A percentile compares a stretch with the other conserved stretches of the same genome.
Conservation (phyloP, 64 coral and sea anemone genomes). For the Pocillopora damicornis region DNA sequence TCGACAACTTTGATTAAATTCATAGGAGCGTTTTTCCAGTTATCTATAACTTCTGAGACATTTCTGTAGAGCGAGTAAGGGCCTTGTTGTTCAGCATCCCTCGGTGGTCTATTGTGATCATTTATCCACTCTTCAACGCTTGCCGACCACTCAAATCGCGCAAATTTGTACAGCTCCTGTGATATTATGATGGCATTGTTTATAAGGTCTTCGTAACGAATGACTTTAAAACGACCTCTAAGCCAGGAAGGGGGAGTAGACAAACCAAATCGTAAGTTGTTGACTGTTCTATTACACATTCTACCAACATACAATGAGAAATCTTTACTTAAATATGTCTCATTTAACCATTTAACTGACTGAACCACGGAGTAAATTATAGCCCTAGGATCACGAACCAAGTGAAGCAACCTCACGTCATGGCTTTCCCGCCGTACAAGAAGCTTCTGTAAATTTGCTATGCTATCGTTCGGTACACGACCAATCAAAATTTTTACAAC, state of each 20-base stretch:
- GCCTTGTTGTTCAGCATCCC: not conserved
- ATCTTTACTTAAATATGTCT: no score
- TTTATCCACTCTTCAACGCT: not conserved
- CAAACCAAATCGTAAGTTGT: not conserved
- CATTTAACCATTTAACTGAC: no score
- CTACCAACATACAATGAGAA: no score
- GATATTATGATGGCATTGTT: not conserved
- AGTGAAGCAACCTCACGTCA: not conserved
- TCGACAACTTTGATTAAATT: not conserved
- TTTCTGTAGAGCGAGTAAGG: not conserved
- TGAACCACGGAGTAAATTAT: no score
- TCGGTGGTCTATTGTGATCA: not conserved
- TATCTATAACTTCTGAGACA: not conserved
- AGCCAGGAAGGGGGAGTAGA: not conserved
- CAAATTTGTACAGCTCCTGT: not conserved
- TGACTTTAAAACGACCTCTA: not conserved
- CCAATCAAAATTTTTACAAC: no score
- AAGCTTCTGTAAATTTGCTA: no score
- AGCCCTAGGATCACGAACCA: not conserved
- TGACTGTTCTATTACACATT: no score
- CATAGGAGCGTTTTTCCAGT: not conserved
- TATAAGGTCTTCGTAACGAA: slow-evolving; percentile 2
- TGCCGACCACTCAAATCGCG: not conserved
- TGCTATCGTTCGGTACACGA: no score
- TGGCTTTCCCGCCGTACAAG: not conserved